Evolutionary conservation across 2,113 vertebrate species (phyloP).

Genomic region (Falco punctatus): DNA sequence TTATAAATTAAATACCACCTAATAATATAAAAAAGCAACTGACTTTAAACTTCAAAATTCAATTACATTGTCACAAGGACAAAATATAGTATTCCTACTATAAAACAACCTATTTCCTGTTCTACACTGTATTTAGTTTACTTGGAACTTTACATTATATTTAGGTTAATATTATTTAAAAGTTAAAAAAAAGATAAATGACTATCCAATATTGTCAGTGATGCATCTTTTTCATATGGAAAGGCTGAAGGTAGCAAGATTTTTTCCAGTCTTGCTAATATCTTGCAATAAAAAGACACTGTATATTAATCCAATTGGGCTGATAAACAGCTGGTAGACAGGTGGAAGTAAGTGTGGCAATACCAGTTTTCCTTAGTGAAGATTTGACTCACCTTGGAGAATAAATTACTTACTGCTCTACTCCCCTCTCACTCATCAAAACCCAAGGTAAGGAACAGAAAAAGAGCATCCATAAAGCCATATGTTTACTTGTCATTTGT

Average conservation of each 20-base stretch:
- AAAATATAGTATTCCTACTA: background rate
- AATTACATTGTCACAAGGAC: background rate
- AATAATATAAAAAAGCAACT: background rate
- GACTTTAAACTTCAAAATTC: background rate
- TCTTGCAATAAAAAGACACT: background rate
- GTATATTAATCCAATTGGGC: background rate
- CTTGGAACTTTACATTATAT: background rate
- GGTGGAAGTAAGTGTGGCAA: background rate
- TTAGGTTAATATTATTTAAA: background rate
- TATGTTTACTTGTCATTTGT: background rate
- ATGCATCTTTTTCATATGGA: background rate
- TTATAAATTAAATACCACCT: background rate
- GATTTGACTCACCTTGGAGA: background rate
- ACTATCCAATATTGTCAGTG: background rate
- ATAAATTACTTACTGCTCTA: background rate
- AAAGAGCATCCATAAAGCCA: background rate
- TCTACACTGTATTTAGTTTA: background rate
- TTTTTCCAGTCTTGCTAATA: background rate
- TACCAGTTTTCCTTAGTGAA: background rate
- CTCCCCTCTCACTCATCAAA: background rate
- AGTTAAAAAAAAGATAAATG: background rate
- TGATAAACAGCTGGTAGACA: background rate
- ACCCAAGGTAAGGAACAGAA: background rate
- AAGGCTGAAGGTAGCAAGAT: background rate
- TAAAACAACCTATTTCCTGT: background rate